Base-by-base conservation (phyloP, 2,113 vertebrate species). In the Ceyx margarethae region DNA sequence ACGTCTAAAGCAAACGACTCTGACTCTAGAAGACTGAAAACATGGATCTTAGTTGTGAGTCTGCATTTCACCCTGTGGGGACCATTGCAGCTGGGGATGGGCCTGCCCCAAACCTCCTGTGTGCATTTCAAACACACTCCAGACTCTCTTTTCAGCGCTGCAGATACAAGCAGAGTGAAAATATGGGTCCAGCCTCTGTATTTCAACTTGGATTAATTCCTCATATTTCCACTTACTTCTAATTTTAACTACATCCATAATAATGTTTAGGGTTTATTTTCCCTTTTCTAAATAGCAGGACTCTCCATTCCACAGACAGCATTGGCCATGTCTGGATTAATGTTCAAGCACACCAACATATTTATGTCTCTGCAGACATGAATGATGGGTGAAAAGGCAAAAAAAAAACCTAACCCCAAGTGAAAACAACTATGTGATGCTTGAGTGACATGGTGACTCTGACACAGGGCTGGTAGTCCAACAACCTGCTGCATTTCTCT, bases 181-280 rank as follows among this genome's bases (percentile, higher is more conserved):
- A 91, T 15, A 69, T 0, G 1, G 19, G 18, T 69, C 77, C 85
- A 77, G 82, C 22, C 57, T 88, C 76, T 51, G 13, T 26, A n/a
- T 81, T 95, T 91, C 61, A 40, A 37, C 61, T 90, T 90, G 76
- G 67, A 93, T 81, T 81, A 21, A 50, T 81, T 88, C 42, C n/a
- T n/a, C 0, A 0, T 57, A 31, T 81, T 94, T 91, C 80, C 73
- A 78, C 69, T 86, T 84, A 83, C 74, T 94, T 87, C 68, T 93
- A 74, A 77, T 91, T 94, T 95, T 94, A 93, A 91, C 85, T 87
- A 45, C 57, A 50, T 33, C 50, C 76, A 92, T 54, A 88, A 86
- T 25, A 78, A 67, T 3, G 7, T 33, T 83, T 56, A 50, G 53
- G 53, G 14, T 65, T 91, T 78, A 35, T 56, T 95, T 90, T 88